A percentile compares a stretch with the other conserved stretches of the same genome.
Conservation (phyloP, 2,888 invertebrate genomes). For the Torymus texanus region DNA sequence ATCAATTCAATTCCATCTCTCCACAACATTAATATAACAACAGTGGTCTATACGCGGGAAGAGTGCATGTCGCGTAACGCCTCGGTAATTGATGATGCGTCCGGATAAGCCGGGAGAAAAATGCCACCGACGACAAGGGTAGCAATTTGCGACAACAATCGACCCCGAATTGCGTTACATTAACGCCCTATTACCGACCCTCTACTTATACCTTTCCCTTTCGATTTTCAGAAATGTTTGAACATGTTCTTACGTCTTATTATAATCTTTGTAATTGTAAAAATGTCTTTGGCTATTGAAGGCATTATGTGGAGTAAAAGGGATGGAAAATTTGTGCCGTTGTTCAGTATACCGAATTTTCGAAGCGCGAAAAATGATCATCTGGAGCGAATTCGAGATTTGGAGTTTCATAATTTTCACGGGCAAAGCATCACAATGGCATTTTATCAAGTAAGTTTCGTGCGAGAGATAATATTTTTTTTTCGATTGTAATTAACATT, state of each 20-base stretch:
- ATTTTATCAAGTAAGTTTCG: constrained; percentile 33
- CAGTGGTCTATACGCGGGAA: too few species aligned
- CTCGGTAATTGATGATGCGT: too few species aligned
- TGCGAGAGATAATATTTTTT: neutral
- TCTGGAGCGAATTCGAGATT: neutral
- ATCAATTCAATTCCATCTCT: too few species aligned
- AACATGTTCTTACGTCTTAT: constrained; percentile 9
- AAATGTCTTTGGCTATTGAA: constrained; percentile 10
- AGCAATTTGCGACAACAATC: too few species aligned
- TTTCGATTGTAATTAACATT: neutral
- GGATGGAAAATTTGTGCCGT: constrained; percentile 23
- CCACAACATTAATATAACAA: too few species aligned
- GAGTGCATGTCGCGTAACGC: too few species aligned
- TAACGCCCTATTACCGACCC: too few species aligned
- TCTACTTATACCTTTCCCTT: too few species aligned
- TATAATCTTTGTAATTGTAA: neutral
- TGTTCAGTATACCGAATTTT: constrained; percentile 32
- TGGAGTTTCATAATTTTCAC: constrained; percentile 44
- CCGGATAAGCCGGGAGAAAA: too few species aligned
- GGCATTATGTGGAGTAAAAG: constrained; percentile 36
- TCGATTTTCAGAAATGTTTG: too few species aligned
- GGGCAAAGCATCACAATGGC: neutral
- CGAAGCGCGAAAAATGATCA: neutral
- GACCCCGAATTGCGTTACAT: too few species aligned
- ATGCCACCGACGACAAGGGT: too few species aligned